A percentile compares a stretch with the other conserved stretches of the same genome.
phyloP scores from a whole-genome alignment of 2,113 vertebrate genomes.

The Corythornis vintsioides region DNA sequence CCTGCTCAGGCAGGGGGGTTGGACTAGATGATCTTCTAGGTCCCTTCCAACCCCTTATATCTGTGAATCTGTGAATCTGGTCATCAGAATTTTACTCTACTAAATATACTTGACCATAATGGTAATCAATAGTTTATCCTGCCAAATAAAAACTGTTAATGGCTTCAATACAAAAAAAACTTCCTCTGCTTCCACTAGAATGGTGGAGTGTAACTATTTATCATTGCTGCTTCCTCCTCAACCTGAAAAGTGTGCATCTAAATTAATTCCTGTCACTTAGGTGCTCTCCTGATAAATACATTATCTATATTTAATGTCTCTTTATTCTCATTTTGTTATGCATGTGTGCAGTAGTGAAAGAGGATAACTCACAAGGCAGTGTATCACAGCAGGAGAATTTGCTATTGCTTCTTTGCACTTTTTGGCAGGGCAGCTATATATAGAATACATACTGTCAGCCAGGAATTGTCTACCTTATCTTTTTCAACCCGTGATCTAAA shows the following conservation, averaged over 20 bases:
- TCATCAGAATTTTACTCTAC: not conserved
- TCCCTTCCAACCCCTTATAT: too few species aligned
- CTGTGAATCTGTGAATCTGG: too few species aligned
- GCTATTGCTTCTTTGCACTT: not conserved
- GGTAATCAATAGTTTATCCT: not conserved
- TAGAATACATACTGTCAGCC: not conserved
- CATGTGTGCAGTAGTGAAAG: not conserved
- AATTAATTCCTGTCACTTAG: not conserved
- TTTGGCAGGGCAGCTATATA: not conserved
- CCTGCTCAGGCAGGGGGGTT: too few species aligned
- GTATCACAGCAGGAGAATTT: not conserved
- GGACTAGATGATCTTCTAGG: too few species aligned
- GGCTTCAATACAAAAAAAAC: not conserved
- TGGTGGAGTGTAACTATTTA: not conserved
- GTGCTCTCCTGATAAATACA: not conserved
- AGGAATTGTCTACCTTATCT: not conserved
- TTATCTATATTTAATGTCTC: constrained; percentile 1
- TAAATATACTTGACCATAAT: not conserved
- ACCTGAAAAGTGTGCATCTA: not conserved
- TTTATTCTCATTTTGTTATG: not conserved
- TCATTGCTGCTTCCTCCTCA: not conserved
- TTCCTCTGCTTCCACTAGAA: not conserved
- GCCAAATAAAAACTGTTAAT: not conserved
- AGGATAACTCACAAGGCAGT: not conserved
- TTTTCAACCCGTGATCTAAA: not conserved